Evolutionary conservation across 2,797 vertebrate genomes (phyloP), one percentile per base, ranked within the genome.

Genomic region (Sardinella longiceps): DNA sequence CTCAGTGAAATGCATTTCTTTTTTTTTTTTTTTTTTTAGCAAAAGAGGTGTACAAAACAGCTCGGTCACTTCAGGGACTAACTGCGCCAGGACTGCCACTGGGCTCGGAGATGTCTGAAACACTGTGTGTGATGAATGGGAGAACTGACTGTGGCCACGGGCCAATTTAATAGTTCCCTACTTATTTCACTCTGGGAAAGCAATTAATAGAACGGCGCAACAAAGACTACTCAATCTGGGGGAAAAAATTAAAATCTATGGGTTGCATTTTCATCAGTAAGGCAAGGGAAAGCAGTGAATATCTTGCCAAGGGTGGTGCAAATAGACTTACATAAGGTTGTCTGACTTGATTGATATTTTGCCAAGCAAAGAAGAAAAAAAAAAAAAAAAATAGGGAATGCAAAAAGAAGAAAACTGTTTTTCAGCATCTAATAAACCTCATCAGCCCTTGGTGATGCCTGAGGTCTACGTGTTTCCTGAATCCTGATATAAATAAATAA

Each of bases 401-500:
- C 33, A 74, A 74, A 39, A 74, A 37, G 33, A 74, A 37, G 66
- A 37, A 39, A 74, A 18, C 33, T 39, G 2, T 74, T 74, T 74
- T 39, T 33, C 15, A 74, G 66, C 18, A 10, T 74, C 15, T 23
- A 74, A 18, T 39, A 39, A 74, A 74, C 89, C 89, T 90, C 87
- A 46, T 33, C 87, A 87, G 88, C 85, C 81, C 85, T 74, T 87
- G 80, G 83, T 90, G 88, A 90, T 3, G 86, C 90, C 90, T 83
- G 80, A 74, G 58, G 85, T 85, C 81, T 33, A 66, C 85, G 81
- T 83, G 48, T 87, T 87, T 86, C 83, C 33, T 60, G 80, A 87
- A 30, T 70, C 12, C 30, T 70, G 15, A 2, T 51, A 18, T 51
- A 2, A 37, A 37, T 7, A 70, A 70, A 33, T 63, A 9, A 70